Evolutionary conservation across 1,140 invertebrate species (phyloP), one percentile per base, ranked within the genome.

Genomic region (Penaeus vannamei): DNA sequence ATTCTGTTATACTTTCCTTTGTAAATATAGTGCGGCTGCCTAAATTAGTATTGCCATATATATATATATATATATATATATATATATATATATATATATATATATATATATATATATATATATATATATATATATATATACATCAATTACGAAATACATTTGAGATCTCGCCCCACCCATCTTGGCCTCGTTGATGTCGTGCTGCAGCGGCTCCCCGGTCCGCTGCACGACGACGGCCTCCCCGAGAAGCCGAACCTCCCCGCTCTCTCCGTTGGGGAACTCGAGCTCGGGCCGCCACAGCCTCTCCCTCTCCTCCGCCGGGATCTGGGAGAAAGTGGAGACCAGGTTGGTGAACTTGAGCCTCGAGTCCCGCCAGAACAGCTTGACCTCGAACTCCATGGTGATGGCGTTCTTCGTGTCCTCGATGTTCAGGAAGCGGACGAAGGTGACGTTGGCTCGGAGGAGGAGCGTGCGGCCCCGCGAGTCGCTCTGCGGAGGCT

Each of bases 341-440:
- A 10, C 29, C 23, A 79, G 76, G 76, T 79, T 79, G 23, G 76
- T 79, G 76, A 42, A 79, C n/a, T 20, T 79, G n/a, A 79, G 76
- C 22, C 76, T 29, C n/a, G 32, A 23, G 76, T 79, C 76, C 19
- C 46, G 76, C 76, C 76, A 79, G 32, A 36, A 79, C 8, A 79
- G 76, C 22, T 7, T 79, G 22, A 79, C 32, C 22, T 79, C 32
- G 76, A 79, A 79, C 32, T 79, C 76, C 23, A 79, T 36, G 46
- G 22, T 79, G n/a, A 79, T 46, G 14, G 76, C 76, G 76, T 79
- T 79, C n/a, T 79, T 79, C 22, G 76, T 29, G 76, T 79, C 76
- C 32, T 79, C 76, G 5, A 79, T 36, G 32, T 10, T 46, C 32
- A 79, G 76, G 23, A 79, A 36, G 29, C 76, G 32, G 32, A 79